phyloP scores from a whole-genome alignment of 2,888 invertebrate genomes.

The Crocallis elinguaria region DNA sequence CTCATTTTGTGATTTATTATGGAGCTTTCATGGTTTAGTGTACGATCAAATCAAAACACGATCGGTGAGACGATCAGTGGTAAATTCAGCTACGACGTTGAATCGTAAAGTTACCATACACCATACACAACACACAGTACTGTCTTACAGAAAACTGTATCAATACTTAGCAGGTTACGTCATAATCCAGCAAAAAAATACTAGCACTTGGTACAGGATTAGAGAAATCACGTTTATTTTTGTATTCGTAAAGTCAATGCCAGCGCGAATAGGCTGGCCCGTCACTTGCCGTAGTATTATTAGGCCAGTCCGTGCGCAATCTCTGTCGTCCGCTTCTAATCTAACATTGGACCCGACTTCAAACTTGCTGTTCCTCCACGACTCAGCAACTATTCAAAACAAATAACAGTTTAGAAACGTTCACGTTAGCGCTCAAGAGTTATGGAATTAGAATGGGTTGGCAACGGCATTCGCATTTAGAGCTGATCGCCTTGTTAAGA shows the following conservation, averaged over 20 bases:
- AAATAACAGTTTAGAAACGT: constrained; percentile 18
- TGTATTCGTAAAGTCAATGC: constrained; percentile 67
- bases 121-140: neutral
- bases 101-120: neutral
- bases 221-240: constrained; percentile 72
- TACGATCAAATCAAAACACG: neutral
- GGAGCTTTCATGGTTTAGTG: constrained; percentile 2
- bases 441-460: constrained; percentile 21
- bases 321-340: constrained; percentile 37
- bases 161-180: constrained; percentile 40
- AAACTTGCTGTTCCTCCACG: constrained; percentile 14
- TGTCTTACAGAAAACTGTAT: constrained; percentile 5
- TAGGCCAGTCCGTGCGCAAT: constrained; percentile 41
- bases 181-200: constrained; percentile 50
- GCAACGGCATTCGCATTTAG: constrained; percentile 11
- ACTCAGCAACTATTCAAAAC: constrained; percentile 18
- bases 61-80: too few relatives aligned
- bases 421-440: constrained; percentile 3
- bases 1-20: constrained; percentile 14
- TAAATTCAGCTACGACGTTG: neutral
- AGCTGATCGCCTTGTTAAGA: constrained; percentile 5
- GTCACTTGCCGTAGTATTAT: constrained; percentile 53
- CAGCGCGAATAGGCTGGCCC: constrained; percentile 49
- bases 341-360: constrained; percentile 25
- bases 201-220: constrained; percentile 51